Conservation (phyloP, 2,797 vertebrate species). For the Crotalus adamanteus region DNA sequence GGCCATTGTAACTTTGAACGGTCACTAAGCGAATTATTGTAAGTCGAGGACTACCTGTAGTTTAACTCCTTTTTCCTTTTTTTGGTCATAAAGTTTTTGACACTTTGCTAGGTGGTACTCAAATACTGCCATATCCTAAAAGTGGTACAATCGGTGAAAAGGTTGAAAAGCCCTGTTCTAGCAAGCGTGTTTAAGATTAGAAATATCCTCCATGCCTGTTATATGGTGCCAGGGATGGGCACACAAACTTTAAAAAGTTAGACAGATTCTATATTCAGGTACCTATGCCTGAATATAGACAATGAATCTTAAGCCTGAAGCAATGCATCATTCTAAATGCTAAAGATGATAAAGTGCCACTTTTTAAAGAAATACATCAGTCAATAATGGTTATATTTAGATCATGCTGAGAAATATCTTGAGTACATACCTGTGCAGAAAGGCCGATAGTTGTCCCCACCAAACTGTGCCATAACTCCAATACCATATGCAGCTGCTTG, state of each 20-base stretch:
- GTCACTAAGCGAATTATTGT: too few relatives aligned
- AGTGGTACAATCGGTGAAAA: too few relatives aligned
- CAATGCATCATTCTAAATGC: neutral
- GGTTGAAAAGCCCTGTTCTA: too few relatives aligned
- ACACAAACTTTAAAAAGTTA: neutral
- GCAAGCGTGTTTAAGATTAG: neutral
- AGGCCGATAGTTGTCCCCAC: slow-evolving; percentile 91
- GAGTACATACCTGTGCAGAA: slow-evolving; percentile 86
- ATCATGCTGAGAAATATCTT: neutral
- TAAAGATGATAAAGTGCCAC: neutral
- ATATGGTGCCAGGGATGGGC: neutral
- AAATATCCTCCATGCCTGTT: neutral
- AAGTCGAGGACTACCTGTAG: too few relatives aligned
- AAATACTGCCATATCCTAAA: too few relatives aligned
- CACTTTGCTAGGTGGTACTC: too few relatives aligned
- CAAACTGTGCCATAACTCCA: slow-evolving; percentile 95
- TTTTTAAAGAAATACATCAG: neutral
- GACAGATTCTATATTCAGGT: neutral
- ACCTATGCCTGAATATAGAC: neutral
- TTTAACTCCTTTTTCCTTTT: too few relatives aligned
- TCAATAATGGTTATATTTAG: fast-evolving
- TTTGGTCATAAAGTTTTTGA: too few relatives aligned
- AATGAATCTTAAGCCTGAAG: neutral
- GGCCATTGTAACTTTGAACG: too few relatives aligned
- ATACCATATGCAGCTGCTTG: slow-evolving; percentile 96